Conservation (phyloP, 2,113 vertebrate genomes). For the Bothrops jararaca region DNA sequence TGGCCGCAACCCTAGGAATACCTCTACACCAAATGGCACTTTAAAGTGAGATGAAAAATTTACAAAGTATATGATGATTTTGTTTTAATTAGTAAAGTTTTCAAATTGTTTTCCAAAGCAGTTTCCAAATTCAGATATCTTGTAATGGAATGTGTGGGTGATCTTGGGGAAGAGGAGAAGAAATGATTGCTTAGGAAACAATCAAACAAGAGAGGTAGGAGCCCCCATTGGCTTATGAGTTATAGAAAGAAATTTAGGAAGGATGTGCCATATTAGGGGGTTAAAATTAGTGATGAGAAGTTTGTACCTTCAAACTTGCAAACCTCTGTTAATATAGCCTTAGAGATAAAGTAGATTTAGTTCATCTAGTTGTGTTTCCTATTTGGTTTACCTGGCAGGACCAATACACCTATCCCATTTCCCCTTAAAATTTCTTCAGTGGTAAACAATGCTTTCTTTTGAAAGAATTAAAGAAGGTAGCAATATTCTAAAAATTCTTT, state of each 20-base stretch:
- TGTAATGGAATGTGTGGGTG: background rate
- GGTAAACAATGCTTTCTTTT: background rate
- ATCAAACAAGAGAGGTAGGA: background rate
- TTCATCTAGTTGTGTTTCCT: background rate
- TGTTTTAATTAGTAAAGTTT: background rate
- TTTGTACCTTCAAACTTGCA: background rate
- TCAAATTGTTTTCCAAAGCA: background rate
- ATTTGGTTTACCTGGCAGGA: background rate
- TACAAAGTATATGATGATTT: background rate
- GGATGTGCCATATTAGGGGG: background rate
- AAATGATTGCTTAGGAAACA: background rate
- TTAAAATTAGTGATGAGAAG: background rate
- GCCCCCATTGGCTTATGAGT: background rate
- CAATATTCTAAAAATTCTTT: background rate
- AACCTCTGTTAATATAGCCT: background rate
- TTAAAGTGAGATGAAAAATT: background rate
- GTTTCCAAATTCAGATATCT: background rate
- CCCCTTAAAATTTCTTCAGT: background rate
- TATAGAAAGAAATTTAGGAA: background rate
- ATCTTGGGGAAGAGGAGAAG: background rate
- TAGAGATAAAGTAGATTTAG: background rate
- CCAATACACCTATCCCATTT: background rate
- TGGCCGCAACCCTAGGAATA: background rate
- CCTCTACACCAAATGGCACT: background rate
- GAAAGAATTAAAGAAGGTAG: background rate